These are phyloP conservation scores for Antheraea mylitta DNA, from an alignment of 1,140 invertebrate species.

Conservation along the genomic window DNA sequence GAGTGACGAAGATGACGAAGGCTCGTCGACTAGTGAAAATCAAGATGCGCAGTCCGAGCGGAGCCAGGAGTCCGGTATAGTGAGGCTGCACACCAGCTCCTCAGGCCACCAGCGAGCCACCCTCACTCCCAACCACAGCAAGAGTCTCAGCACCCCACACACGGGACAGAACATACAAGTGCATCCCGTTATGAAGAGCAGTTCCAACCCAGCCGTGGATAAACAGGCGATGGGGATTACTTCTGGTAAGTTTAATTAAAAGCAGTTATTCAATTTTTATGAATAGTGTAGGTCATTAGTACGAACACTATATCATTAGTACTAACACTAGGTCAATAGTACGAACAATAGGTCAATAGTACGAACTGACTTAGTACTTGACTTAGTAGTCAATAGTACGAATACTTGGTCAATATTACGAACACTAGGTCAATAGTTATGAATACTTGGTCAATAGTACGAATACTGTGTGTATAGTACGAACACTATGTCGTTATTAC, in stretches of 20 bases:
- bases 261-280: background rate
- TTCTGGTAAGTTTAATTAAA: constrained; percentile 40
- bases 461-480: no score
- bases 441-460: no score
- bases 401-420: no score
- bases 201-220: constrained; percentile 72
- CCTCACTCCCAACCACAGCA: constrained; percentile 60
- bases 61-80: constrained; percentile 48
- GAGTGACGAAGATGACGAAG: constrained; percentile 83
- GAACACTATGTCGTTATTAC: no score
- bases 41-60: constrained; percentile 58
- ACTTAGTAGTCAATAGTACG: no score
- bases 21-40: constrained; percentile 73
- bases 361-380: no score
- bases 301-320: no score
- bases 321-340: no score
- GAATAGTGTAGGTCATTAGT: no score
- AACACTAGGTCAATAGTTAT: no score
- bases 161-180: constrained; percentile 64
- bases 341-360: no score
- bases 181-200: constrained; percentile 75
- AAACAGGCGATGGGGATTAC: constrained; percentile 75
- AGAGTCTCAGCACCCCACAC: constrained; percentile 65
- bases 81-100: constrained; percentile 45
- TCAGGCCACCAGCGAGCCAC: constrained; percentile 35